Evolutionary conservation across 2,113 vertebrate species (phyloP), one percentile per base, ranked within the genome.

Genomic region (Aegypius monachus): DNA sequence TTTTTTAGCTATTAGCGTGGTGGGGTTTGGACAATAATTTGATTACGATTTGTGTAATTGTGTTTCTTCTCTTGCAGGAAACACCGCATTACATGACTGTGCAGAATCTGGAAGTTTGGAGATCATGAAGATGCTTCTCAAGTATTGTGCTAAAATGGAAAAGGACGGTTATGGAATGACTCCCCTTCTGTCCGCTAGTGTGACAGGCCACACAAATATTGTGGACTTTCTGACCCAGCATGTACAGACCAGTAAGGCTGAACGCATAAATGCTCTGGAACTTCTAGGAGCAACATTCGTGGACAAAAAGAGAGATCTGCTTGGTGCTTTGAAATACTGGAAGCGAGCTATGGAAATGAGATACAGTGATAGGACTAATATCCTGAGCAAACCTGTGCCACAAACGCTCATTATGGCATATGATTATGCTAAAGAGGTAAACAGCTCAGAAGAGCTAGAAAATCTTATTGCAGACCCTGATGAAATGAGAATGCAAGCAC

Each of bases 21-120:
- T 12, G 10, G 43, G 9, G 17, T 23, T 80, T 88, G 36, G n/a
- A 65, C 25, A 70, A 3, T 32, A 63, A 52, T 65, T 75, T 67
- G 17, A 26, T 67, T 34, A n/a, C 2, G 0, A 53, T 74, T 75
- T 77, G 4, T 74, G 14, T 93, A 62, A 96, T 67, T 58, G 11
- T 90, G 34, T 90, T 92, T 90, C 15, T 83, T 94, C 80, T 90
- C 32, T 97, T 95, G 68, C 43, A 99, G 99, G 99, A 94, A 99
- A 99, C 96, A 99, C 99, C 0, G 99, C 99, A 0, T 98, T 99
- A 90, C 99, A 99, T 81, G 99, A 99, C 94, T 99, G 99, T 81
- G 99, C 99, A 0, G 99, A 99, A 97, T 99, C 99, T n/a, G 99
- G 99, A 91, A 99, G 99, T 96, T 86, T 99, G 94, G 99, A 99